These are phyloP conservation scores for Macropis europaea DNA, from an alignment of 2,888 invertebrate species.

Conservation along the genomic window DNA sequence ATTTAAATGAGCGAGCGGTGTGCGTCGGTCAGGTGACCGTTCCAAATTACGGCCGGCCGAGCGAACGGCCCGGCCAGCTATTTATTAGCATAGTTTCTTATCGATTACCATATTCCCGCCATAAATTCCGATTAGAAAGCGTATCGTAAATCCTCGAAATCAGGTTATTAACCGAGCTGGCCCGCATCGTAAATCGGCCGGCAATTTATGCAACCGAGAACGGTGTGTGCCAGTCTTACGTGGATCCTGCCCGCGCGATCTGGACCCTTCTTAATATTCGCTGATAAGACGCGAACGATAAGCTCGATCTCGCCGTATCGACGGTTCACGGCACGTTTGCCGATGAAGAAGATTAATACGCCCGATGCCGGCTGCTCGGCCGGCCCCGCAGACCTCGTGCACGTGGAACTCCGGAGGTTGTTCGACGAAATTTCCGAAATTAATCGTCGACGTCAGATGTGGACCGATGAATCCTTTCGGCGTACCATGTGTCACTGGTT, in stretches of 20 bases:
- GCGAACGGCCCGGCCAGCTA: conserved; percentile 13
- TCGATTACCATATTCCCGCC: conserved; percentile 48
- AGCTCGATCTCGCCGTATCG: conserved; percentile 30
- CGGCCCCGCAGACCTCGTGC: no score
- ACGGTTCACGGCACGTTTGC: conserved; percentile 19
- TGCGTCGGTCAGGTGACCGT: conserved; percentile 27
- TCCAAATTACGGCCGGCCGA: conserved; percentile 13
- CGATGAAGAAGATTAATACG: conserved; percentile 18
- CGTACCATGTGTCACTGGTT: no score
- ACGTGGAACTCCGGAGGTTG: no score
- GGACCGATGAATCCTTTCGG: no score
- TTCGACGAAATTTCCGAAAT: no score
- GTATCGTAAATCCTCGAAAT: conserved; percentile 46
- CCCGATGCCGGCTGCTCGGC: conserved; percentile 7
- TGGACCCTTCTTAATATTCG: conserved; percentile 34
- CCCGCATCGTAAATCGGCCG: conserved; percentile 34
- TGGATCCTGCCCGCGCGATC: no score
- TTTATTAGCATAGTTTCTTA: conserved; percentile 53
- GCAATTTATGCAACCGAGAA: conserved; percentile 37
- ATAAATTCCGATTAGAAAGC: conserved; percentile 46
- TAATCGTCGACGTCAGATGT: no score
- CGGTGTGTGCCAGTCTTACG: background rate
- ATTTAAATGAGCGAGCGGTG: conserved; percentile 17
- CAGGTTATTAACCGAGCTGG: conserved; percentile 43
- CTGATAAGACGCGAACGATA: conserved; percentile 41